Evolutionary conservation across 1,140 invertebrate genomes (phyloP), one percentile per base, ranked within the genome.

Genomic region (Acromyrmex heyeri): DNA sequence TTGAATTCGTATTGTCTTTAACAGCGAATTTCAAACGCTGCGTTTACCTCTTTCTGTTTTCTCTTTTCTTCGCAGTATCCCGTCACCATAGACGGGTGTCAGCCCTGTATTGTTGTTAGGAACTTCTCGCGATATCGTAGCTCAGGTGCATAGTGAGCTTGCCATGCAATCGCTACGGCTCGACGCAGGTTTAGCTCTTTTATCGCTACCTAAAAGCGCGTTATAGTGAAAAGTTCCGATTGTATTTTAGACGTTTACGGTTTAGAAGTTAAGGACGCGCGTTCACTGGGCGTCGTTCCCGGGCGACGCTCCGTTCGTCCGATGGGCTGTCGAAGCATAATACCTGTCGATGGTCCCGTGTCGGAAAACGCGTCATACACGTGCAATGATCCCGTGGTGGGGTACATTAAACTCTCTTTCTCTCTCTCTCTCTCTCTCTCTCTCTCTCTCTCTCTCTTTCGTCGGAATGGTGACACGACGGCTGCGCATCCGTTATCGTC

Each of bases 311-410:
- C 18, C 50, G 57, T 50, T 50, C 53, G 53, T 55, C 34, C 53
- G 34, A 30, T 8, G 34, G 24, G 8, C 55, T 67, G 69, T 83
- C 38, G 55, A 61, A 5, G 21, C 5, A 70, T 27, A 83, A 81
- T 67, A 21, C 75, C 44, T 62, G 76, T 83, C 79, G 44, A 73
- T 86, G 14, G 21, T 38, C 10, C 21, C 59, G 55, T 24, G 34
- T 34, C 72, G 64, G 62, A 81, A 64, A 55, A 85, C 65, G 57
- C 57, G 61, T 73, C 24, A 30, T 14, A 59, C 34, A 90, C 78
- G 90, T 91, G 89, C 90, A 91, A 91, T 91, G 86, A 91, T 90
- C 81, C 81, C 77, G 5, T 77, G n/a, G 85, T 69, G 77, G 79
- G 85, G 89, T 88, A 81, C 65, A 44, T 86, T 76, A 86, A 88